Evolutionary conservation across 2,797 vertebrate genomes (phyloP).

Genomic region (Gadopsis bispinosus): DNA sequence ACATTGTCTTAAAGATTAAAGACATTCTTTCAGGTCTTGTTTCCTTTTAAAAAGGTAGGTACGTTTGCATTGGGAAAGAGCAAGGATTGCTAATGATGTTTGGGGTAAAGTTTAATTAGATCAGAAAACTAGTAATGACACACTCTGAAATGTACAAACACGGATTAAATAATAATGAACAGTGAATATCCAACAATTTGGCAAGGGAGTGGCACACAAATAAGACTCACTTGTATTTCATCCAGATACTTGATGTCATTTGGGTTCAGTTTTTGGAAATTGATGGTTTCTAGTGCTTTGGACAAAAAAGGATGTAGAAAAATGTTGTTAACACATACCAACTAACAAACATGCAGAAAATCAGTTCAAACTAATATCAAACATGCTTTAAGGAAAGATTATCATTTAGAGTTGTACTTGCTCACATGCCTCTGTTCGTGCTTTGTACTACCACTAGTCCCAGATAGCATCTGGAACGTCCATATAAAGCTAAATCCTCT

Average conservation of each 20-base stretch:
- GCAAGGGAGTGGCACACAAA: background rate
- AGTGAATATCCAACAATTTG: background rate
- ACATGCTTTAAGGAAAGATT: background rate
- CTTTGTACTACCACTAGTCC: background rate
- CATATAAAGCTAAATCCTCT: background rate
- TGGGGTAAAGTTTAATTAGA: background rate
- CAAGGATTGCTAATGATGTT: background rate
- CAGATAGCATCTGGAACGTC: background rate
- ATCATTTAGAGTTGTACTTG: background rate
- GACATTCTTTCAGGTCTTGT: background rate
- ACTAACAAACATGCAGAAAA: background rate
- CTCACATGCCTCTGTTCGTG: background rate
- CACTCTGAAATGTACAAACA: background rate
- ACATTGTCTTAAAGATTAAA: background rate
- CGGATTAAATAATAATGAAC: background rate
- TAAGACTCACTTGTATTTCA: conserved; percentile 85
- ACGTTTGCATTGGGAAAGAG: background rate
- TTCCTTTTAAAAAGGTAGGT: background rate
- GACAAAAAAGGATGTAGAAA: background rate
- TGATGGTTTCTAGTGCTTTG: conserved; percentile 89
- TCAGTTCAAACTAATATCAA: background rate
- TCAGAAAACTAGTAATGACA: background rate
- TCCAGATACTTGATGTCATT: conserved; percentile 81
- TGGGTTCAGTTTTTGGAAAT: conserved; percentile 86
- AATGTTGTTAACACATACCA: background rate